phyloP scores from a whole-genome alignment of 2,113 vertebrate species.

The Platichthys flesus region DNA sequence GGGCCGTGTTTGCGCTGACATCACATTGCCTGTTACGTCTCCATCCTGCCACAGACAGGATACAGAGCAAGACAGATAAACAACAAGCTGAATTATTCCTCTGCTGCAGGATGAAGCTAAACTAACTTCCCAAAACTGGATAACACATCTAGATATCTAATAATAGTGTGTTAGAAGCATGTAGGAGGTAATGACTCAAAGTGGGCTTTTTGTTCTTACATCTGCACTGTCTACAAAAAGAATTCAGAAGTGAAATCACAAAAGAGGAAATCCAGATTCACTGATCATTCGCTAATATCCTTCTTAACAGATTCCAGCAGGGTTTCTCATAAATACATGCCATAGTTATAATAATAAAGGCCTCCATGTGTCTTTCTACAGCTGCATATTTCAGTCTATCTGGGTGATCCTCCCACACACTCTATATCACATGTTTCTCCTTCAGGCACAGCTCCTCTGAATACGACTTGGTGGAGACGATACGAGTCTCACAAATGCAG shows the following conservation, averaged over 20 bases:
- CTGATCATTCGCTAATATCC: neutral
- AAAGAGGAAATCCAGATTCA: constrained; percentile 24
- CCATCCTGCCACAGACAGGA: constrained; percentile 39
- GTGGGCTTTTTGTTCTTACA: neutral
- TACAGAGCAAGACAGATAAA: constrained; percentile 21
- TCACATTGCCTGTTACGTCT: constrained; percentile 21
- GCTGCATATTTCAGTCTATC: constrained; percentile 39
- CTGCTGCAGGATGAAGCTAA: neutral
- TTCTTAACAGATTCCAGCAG: constrained; percentile 12
- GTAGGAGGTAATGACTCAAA: constrained; percentile 5
- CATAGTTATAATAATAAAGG: constrained; percentile 23
- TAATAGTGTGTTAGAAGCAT: neutral
- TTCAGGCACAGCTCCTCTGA: constrained; percentile 21
- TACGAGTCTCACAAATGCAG: constrained; percentile 21
- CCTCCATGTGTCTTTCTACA: constrained; percentile 27
- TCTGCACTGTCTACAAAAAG: neutral
- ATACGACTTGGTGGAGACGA: constrained; percentile 11
- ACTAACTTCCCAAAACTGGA: constrained; percentile 21
- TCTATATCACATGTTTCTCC: constrained; percentile 47
- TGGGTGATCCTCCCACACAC: constrained; percentile 32
- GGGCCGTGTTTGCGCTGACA: constrained; percentile 27
- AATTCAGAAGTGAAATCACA: neutral
- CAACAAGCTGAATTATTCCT: constrained; percentile 24
- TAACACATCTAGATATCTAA: constrained; percentile 4
- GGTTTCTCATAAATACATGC: neutral